Evolutionary conservation across 2,113 vertebrate genomes (phyloP).

Genomic region (Chionodraco myersi): DNA sequence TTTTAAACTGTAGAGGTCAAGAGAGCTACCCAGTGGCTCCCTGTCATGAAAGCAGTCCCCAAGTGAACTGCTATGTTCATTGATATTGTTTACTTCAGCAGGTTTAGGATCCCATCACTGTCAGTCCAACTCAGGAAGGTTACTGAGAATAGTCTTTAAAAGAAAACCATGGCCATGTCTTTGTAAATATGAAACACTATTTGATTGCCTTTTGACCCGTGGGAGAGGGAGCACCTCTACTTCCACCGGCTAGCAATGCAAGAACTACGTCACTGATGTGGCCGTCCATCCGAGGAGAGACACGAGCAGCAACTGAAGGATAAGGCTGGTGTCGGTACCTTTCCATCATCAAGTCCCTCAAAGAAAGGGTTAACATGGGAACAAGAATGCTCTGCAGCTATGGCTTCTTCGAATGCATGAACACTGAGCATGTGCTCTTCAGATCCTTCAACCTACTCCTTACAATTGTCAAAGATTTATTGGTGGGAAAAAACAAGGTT

Average conservation of each 20-base stretch:
- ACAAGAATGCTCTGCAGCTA: background rate
- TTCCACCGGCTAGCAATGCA: slow-evolving; percentile 57
- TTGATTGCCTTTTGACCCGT: slow-evolving; percentile 52
- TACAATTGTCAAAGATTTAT: background rate
- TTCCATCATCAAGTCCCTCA: background rate
- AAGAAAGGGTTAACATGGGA: background rate
- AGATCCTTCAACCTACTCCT: background rate
- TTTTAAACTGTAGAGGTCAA: slow-evolving; percentile 55
- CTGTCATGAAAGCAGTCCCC: slow-evolving; percentile 31
- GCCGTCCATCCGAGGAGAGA: slow-evolving; percentile 54
- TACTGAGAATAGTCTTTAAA: slow-evolving; percentile 71
- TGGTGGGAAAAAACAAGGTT: background rate
- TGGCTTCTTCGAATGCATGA: background rate
- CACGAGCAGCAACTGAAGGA: slow-evolving; percentile 28
- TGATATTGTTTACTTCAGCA: slow-evolving; percentile 56
- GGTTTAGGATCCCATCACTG: slow-evolving; percentile 66
- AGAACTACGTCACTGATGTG: slow-evolving; percentile 48
- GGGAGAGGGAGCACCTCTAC: slow-evolving; percentile 25
- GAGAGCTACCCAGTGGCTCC: slow-evolving; percentile 46
- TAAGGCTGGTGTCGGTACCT: slow-evolving; percentile 6
- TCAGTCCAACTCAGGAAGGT: slow-evolving; percentile 75
- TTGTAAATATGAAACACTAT: slow-evolving; percentile 76
- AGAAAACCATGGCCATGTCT: slow-evolving; percentile 50
- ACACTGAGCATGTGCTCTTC: background rate
- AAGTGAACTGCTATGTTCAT: slow-evolving; percentile 42